Evolutionary conservation across 2,113 vertebrate genomes (phyloP), one percentile per base, ranked within the genome.

Genomic region (Capreolus pygargus): DNA sequence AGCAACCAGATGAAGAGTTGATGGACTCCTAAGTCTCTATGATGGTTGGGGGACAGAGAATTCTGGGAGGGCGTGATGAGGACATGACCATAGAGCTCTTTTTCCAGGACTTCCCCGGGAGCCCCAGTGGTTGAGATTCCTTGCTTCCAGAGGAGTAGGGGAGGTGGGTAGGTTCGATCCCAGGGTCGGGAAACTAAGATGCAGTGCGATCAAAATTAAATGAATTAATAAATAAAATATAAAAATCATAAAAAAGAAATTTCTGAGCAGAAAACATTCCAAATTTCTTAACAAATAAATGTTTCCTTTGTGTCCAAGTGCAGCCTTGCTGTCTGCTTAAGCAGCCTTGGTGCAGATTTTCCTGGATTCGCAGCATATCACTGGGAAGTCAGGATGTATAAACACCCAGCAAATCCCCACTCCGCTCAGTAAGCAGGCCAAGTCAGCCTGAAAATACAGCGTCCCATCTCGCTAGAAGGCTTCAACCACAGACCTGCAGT

Each of bases 401-500:
- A 78, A 55, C 27, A 17, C 25, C 23, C 54, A 50, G 58, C 15
- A 6, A 64, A 58, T 55, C 15, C 50, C 61, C 47, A 25, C 27
- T 79, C 43, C 3, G 1, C 6, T 74, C 55, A 25, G 30, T 6
- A 36, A 23, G 45, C 76, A 39, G 3, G 1, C 28, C 36, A 25
- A 86, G 17, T 16, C 70, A 86, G 39, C 50, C 50, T 8, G 2
- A 14, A 45, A 57, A 79, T 36, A 84, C 9, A 57, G 89, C 79
- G 27, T 88, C 89, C 89, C 12, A 3, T 95, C 94, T 96, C 83
- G 95, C 91, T 91, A 28, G 61, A 97, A 97, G 95, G 95, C 54
- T 55, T 96, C 74, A 98, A 86, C 88, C 89, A 60, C 90, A 81
- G 89, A 86, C 96, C 45, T 39, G 28, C 47, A 55, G 89, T 85